A percentile compares a stretch with the other conserved stretches of the same genome.
Conservation (phyloP, 2,797 vertebrate genomes). For the Pyrocephalus nanus region DNA sequence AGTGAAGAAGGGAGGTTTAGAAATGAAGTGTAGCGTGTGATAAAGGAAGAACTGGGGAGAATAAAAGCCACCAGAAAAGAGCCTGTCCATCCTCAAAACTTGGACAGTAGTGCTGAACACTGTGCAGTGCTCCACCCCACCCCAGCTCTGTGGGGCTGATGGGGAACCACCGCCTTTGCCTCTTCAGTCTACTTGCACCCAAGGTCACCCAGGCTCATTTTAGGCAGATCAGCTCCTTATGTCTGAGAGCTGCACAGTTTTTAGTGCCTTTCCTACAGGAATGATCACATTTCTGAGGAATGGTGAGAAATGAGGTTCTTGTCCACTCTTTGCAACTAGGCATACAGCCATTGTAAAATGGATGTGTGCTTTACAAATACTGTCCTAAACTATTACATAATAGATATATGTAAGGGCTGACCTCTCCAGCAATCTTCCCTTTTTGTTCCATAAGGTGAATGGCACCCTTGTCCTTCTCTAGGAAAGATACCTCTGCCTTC, state of each 20-base stretch:
- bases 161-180: neutral
- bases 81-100: neutral
- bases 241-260: neutral
- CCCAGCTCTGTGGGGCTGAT: neutral
- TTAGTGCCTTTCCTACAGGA: neutral
- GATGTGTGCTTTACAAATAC: neutral
- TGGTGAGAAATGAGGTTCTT: neutral
- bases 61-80: neutral
- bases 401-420: neutral
- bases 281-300: neutral
- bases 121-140: neutral
- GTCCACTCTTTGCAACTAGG: neutral
- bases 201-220: neutral
- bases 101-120: neutral
- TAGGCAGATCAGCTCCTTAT: neutral
- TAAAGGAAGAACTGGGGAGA: neutral
- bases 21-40: neutral
- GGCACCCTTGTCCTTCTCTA: neutral
- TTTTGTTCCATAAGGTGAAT: neutral
- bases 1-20: neutral
- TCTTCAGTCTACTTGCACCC: neutral
- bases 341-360: neutral
- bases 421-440: neutral
- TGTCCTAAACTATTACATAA: neutral
- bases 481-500: neutral